phyloP scores from a whole-genome alignment of 2,797 vertebrate genomes.

The Serranus cabrilla region DNA sequence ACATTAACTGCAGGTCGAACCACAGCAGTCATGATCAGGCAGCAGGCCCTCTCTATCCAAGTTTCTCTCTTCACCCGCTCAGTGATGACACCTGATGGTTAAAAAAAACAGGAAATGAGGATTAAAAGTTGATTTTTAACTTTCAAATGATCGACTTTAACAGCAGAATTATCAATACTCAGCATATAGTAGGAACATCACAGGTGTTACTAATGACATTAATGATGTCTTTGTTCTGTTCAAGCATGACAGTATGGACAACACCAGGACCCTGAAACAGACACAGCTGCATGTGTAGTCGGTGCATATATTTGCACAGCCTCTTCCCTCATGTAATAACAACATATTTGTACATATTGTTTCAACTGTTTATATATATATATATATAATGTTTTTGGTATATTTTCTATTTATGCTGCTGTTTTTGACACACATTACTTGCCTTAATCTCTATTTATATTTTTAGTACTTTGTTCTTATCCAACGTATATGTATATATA shows the following conservation, averaged over 20 bases:
- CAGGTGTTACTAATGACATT: background rate
- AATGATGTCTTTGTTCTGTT: background rate
- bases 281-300: background rate
- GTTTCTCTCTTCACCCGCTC: conserved; percentile 24
- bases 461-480: too few relatives aligned
- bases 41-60: background rate
- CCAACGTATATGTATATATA: too few relatives aligned
- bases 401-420: too few relatives aligned
- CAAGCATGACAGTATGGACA: background rate
- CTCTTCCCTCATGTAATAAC: too few relatives aligned
- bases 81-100: conserved; percentile 20
- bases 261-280: background rate
- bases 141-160: background rate
- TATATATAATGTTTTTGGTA: too few relatives aligned
- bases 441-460: too few relatives aligned
- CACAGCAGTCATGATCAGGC: conserved; percentile 72
- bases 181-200: background rate
- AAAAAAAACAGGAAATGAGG: conserved; percentile 4
- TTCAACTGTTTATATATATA: too few relatives aligned
- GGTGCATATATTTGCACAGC: too few relatives aligned
- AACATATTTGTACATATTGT: too few relatives aligned
- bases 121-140: background rate
- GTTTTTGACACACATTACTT: too few relatives aligned
- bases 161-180: background rate
- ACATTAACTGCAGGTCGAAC: conserved; percentile 69